Evolutionary conservation across 2,797 vertebrate species (phyloP), one percentile per base, ranked within the genome.

Genomic region (Sebastes alutus): DNA sequence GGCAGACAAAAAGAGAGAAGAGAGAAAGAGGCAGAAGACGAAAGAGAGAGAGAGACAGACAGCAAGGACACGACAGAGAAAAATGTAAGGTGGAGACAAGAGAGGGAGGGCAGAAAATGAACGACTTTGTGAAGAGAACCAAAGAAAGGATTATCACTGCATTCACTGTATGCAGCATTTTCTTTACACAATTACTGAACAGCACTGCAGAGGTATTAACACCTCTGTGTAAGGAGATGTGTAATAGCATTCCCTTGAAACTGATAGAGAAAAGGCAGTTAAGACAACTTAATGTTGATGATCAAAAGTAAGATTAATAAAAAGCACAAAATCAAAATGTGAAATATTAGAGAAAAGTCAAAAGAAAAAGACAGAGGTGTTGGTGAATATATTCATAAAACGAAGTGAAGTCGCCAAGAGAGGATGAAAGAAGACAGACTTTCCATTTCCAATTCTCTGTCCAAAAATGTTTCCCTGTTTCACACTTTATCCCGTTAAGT

Each of bases 81-180:
- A 56, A 35, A 61, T 61, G 35, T 8, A 75, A 73, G 13, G 18
- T n/a, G 42, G 20, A 64, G 30, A 78, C 29, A 74, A 27, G 64
- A 52, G 33, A 71, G 5, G 25, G 7, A 42, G 63, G 29, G 49
- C 25, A 75, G 38, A 77, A 80, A 83, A 70, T 25, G 22, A 84
- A 77, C 1, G 0, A 79, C 62, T 80, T 86, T 7, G 74, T 60
- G 30, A 75, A 64, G 59, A 68, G 8, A 73, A 67, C 7, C 22
- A 74, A 73, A 72, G n/a, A 75, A 58, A 63, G 52, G 18, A 74
- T 80, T 46, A 65, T 76, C 67, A 61, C 54, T 85, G 69, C 35
- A 27, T 75, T 71, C 42, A 73, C 25, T 78, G 77, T 67, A 67
- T 77, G 72, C 22, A 1, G 33, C 22, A 4, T 56, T 75, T 75